phyloP scores from a whole-genome alignment of 2,797 vertebrate genomes.

The Acipenser oxyrinchus region DNA sequence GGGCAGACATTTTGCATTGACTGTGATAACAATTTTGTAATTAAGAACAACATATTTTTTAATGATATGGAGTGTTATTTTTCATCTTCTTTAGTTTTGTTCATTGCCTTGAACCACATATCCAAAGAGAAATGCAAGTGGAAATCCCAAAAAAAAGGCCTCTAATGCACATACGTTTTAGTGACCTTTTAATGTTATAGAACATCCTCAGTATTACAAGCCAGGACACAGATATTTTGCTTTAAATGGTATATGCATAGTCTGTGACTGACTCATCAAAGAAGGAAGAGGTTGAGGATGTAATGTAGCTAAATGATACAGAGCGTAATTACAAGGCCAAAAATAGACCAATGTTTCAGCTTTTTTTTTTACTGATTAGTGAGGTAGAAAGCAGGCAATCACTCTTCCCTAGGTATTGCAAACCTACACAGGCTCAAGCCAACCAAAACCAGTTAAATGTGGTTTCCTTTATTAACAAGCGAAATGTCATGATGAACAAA shows the following conservation, averaged over 20 bases:
- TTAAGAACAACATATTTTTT: too few relatives aligned
- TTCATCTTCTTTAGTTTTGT: too few relatives aligned
- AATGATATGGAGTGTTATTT: too few relatives aligned
- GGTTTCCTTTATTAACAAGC: background rate
- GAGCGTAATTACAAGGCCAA: conserved; percentile 30
- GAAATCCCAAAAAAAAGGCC: too few relatives aligned
- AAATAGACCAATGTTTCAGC: conserved; percentile 23
- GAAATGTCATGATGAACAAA: background rate
- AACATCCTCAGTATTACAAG: background rate
- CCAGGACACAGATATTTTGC: background rate
- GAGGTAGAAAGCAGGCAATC: conserved; percentile 20
- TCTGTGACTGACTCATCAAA: conserved; percentile 16
- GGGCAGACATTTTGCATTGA: too few relatives aligned
- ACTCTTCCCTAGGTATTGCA: conserved; percentile 20
- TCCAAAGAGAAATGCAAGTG: too few relatives aligned
- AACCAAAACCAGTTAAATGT: conserved; percentile 2
- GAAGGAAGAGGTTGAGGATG: conserved; percentile 21
- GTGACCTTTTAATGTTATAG: too few relatives aligned
- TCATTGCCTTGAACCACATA: too few relatives aligned
- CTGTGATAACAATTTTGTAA: too few relatives aligned
- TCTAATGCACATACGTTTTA: too few relatives aligned
- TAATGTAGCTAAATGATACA: conserved; percentile 26
- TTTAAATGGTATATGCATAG: background rate
- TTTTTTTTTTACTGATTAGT: conserved; percentile 24
- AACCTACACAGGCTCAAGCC: conserved; percentile 1